phyloP scores from a whole-genome alignment of 1,140 invertebrate species.

The Danaus plexippus region DNA sequence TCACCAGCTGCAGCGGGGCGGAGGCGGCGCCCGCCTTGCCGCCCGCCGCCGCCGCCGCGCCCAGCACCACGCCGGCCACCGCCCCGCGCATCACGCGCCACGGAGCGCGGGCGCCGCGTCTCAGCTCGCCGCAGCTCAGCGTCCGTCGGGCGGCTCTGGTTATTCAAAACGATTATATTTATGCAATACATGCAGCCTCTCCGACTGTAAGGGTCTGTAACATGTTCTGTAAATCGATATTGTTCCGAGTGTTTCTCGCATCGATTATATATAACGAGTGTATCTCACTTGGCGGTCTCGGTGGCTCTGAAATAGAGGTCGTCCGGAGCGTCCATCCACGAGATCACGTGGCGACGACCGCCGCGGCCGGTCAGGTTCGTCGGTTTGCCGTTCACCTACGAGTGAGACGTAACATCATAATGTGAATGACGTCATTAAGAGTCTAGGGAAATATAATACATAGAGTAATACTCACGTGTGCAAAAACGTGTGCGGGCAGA shows the following conservation, averaged over 20 bases:
- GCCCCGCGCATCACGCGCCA: constrained; percentile 79
- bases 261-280: too few relatives aligned
- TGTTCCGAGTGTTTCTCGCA: too few relatives aligned
- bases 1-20: constrained; percentile 75
- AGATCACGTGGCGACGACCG: constrained; percentile 91
- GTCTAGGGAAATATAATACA: neutral
- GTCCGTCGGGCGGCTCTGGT: constrained; percentile 86
- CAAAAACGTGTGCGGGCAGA: constrained; percentile 75
- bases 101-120: constrained; percentile 91
- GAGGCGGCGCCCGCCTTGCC: constrained; percentile 51
- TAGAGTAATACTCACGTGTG: constrained; percentile 64
- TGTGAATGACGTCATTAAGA: neutral
- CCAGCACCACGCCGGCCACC: constrained; percentile 79
- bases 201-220: too few relatives aligned
- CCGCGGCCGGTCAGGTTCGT: constrained; percentile 77
- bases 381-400: constrained; percentile 79
- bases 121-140: constrained; percentile 84
- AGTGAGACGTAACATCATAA: constrained; percentile 6
- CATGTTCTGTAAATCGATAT: too few relatives aligned
- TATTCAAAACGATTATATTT: neutral
- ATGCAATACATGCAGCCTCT: too few relatives aligned
- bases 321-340: constrained; percentile 98
- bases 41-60: constrained; percentile 48
- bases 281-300: constrained; percentile 87
- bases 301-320: constrained; percentile 96